Conservation (phyloP, 2,113 vertebrate genomes). For the Dolichallabes microphthalmus region DNA sequence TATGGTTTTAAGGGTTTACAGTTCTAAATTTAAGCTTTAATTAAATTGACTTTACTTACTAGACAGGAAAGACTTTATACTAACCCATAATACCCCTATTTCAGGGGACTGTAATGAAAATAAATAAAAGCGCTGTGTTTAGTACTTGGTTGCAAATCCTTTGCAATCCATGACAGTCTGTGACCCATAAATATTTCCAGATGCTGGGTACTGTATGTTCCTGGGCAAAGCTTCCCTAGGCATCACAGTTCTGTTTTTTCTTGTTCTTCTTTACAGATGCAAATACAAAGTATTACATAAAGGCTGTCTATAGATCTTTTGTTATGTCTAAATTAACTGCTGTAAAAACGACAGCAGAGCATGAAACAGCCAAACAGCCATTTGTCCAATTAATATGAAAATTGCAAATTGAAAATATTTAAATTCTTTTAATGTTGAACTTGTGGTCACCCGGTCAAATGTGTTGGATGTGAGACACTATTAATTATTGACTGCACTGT, state of each 20-base stretch:
- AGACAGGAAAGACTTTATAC: background rate
- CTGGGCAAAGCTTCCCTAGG: background rate
- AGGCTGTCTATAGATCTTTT: background rate
- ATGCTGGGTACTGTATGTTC: background rate
- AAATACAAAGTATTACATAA: background rate
- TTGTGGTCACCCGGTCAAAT: background rate
- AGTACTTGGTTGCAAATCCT: background rate
- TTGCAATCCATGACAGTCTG: background rate
- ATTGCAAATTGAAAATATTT: background rate
- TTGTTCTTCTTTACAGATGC: background rate
- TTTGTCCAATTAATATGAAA: background rate
- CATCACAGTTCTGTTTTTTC: background rate
- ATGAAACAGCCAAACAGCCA: background rate
- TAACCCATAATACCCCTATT: background rate
- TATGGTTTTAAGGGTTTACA: background rate
- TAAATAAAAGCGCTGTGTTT: background rate
- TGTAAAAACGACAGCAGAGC: background rate
- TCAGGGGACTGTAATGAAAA: constrained; percentile 1
- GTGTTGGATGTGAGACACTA: background rate
- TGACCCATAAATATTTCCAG: constrained; percentile 1
- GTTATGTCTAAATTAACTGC: background rate
- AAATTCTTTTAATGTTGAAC: background rate
- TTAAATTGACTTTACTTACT: background rate
- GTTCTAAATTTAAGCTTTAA: background rate
- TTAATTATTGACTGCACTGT: background rate